A percentile compares a stretch with the other conserved stretches of the same genome.
Evolutionary conservation across 2,888 invertebrate species (phyloP).

Genomic region (Yponomeuta cagnagella): DNA sequence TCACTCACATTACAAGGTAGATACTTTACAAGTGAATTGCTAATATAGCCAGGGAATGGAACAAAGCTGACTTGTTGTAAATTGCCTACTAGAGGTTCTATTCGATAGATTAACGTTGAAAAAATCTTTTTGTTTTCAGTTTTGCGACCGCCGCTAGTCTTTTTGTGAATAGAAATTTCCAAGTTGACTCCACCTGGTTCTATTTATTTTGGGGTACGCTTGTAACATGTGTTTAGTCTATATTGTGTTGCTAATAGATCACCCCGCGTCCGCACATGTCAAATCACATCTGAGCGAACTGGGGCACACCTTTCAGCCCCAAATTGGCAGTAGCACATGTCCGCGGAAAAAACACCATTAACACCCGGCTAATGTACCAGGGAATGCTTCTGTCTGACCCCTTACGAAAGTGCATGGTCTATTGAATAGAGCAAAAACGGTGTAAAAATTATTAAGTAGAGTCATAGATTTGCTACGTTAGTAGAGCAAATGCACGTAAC

Average conservation of each 20-base stretch:
- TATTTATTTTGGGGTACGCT: background rate
- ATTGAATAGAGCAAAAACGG: constrained; percentile 8
- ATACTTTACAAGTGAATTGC: no score
- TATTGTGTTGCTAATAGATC: constrained; percentile 22
- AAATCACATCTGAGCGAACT: constrained; percentile 19
- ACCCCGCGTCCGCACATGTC: constrained; percentile 26
- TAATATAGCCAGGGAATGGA: no score
- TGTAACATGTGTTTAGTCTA: constrained; percentile 14
- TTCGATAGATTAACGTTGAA: no score
- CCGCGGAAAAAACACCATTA: constrained; percentile 61
- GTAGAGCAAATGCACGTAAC: no score
- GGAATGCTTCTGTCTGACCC: constrained; percentile 2
- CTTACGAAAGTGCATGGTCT: background rate
- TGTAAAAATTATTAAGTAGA: background rate
- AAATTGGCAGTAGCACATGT: constrained; percentile 73
- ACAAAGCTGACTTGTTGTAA: no score
- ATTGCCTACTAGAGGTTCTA: no score
- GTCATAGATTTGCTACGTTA: background rate
- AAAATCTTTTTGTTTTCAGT: no score
- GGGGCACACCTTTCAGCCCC: constrained; percentile 43
- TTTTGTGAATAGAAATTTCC: no score
- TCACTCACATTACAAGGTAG: no score
- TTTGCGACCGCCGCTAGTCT: no score
- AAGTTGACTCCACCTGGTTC: no score
- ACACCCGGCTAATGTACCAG: constrained; percentile 57